Percentiles rank a stretch among this genome's conserved stretches.
These are phyloP conservation scores for Phyllopteryx taeniolatus DNA, from an alignment of 2,113 vertebrate genomes.

Conservation along the genomic window DNA sequence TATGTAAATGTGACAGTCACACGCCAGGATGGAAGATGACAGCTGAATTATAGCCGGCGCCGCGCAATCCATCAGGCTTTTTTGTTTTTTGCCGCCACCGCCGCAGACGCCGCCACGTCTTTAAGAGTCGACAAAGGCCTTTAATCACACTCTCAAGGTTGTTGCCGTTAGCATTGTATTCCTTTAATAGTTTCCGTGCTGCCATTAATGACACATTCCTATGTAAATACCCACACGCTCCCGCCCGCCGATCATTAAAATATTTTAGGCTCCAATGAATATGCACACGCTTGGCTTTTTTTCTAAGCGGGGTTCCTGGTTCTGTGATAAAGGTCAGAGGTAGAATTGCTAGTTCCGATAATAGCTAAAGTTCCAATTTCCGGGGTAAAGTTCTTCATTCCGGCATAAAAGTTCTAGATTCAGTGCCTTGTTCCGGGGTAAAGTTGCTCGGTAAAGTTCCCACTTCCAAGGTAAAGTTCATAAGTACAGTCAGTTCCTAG, in stretches of 20 bases:
- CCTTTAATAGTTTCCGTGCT: slow-evolving; percentile 96
- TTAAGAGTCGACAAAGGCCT: slow-evolving; percentile 92
- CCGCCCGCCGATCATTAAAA: slow-evolving; percentile 87
- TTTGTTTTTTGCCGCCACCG: slow-evolving; percentile 79
- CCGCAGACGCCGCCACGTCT: slow-evolving; percentile 72
- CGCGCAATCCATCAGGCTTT: slow-evolving; percentile 79
- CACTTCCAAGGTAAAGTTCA: too few relatives aligned
- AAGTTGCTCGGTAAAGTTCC: too few relatives aligned
- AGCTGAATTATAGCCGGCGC: slow-evolving; percentile 83
- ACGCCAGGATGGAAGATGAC: slow-evolving; percentile 81
- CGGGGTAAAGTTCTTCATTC: too few relatives aligned
- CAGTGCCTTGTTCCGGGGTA: too few relatives aligned
- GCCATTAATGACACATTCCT: slow-evolving; percentile 94
- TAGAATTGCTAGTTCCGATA: background rate
- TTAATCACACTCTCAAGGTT: slow-evolving; percentile 98
- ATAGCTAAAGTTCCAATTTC: background rate
- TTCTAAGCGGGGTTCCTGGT: slow-evolving; percentile 22
- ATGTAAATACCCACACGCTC: slow-evolving; percentile 85
- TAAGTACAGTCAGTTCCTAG: too few relatives aligned
- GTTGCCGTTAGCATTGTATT: slow-evolving; percentile 96
- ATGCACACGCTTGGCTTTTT: slow-evolving; percentile 79
- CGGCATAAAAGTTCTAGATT: too few relatives aligned
- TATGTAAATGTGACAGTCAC: slow-evolving; percentile 84
- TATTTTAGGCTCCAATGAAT: slow-evolving; percentile 97
- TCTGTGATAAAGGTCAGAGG: background rate